Evolutionary conservation across 2,113 vertebrate genomes (phyloP).

Genomic region (Bubo scandiacus): DNA sequence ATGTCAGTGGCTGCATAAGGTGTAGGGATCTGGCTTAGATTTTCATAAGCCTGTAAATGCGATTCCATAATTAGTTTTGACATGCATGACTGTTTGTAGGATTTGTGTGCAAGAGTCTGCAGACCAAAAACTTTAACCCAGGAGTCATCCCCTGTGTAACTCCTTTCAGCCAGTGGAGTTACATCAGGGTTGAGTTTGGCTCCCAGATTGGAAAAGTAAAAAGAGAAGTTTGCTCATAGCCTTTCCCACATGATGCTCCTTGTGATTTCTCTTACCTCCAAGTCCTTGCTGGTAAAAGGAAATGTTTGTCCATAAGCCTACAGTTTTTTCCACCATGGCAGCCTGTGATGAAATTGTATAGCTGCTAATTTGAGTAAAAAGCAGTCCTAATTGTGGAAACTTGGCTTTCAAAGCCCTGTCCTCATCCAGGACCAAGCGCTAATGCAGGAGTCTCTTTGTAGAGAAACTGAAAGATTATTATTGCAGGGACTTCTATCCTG

Average conservation of each 20-base stretch:
- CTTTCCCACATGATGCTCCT: slow-evolving; percentile 65
- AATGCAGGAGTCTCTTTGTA: slow-evolving; percentile 23
- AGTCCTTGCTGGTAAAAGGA: slow-evolving; percentile 55
- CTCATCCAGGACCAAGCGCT: slow-evolving; percentile 39
- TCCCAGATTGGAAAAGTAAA: slow-evolving; percentile 60
- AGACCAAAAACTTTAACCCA: slow-evolving; percentile 24
- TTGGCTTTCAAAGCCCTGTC: not conserved
- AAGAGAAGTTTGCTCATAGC: slow-evolving; percentile 61
- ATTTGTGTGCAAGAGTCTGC: slow-evolving; percentile 14
- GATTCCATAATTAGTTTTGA: slow-evolving; percentile 26
- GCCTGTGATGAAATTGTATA: slow-evolving; percentile 64
- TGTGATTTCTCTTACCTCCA: slow-evolving; percentile 67
- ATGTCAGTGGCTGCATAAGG: not conserved
- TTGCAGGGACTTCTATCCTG: not conserved
- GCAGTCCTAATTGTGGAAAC: slow-evolving; percentile 26
- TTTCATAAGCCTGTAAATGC: slow-evolving; percentile 19
- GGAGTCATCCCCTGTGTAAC: slow-evolving; percentile 6
- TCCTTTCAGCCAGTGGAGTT: slow-evolving; percentile 34
- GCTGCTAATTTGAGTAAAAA: slow-evolving; percentile 61
- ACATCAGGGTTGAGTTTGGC: slow-evolving; percentile 55
- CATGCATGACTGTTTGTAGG: slow-evolving; percentile 26
- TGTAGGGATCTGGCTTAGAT: not conserved
- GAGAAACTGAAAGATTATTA: slow-evolving; percentile 5
- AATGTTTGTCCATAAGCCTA: slow-evolving; percentile 58
- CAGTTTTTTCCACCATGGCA: slow-evolving; percentile 67